Conservation (phyloP, 2,888 invertebrate genomes). For the Eulithis testata region DNA sequence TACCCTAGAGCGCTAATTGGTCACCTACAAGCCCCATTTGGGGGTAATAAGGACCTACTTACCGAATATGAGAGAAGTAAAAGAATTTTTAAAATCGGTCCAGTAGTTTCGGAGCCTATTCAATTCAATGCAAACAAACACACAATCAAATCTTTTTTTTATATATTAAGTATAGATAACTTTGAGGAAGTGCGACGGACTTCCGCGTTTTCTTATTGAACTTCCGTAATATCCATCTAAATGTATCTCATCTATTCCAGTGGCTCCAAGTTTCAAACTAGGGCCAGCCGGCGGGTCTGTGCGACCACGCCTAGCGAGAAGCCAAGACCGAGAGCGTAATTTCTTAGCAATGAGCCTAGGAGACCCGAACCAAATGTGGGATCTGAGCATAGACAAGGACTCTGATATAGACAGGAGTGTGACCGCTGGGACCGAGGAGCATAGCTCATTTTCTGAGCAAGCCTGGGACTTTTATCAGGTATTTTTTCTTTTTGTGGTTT, state of each 20-base stretch:
- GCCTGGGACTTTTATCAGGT: constrained; percentile 98
- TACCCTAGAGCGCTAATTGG: too few species aligned
- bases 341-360: constrained; percentile 74
- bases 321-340: constrained; percentile 67
- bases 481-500: constrained; percentile 25
- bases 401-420: constrained; percentile 84
- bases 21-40: too few species aligned
- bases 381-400: constrained; percentile 75
- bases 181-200: too few species aligned
- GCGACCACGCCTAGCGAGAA: constrained; percentile 66
- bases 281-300: constrained; percentile 83
- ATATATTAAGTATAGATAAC: too few species aligned
- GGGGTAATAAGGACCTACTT: too few species aligned
- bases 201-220: too few species aligned
- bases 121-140: too few species aligned
- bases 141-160: too few species aligned
- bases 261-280: constrained; percentile 87
- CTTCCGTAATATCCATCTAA: too few species aligned
- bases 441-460: constrained; percentile 94
- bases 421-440: constrained; percentile 88
- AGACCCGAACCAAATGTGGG: constrained; percentile 76
- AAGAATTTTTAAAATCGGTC: too few species aligned
- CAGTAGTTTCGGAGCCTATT: too few species aligned
- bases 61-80: too few species aligned
- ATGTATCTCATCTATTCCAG: constrained; percentile 35